These are phyloP conservation scores for Synergus gifuensis DNA, from an alignment of 2,888 invertebrate species.

Conservation along the genomic window DNA sequence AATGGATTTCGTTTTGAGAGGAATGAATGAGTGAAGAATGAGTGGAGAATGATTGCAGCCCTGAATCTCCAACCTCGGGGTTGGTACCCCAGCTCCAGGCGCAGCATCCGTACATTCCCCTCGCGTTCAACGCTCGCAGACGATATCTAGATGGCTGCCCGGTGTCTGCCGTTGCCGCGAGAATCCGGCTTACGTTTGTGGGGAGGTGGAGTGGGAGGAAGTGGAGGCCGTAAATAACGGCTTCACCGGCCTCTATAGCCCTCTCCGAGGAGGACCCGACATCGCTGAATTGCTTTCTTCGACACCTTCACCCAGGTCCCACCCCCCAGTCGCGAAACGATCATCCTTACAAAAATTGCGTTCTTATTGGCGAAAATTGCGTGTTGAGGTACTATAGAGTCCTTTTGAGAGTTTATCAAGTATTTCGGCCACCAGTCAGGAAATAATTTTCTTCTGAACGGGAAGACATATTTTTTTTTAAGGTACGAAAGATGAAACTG, in stretches of 20 bases:
- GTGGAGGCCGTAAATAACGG: slow-evolving; percentile 68
- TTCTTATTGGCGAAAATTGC: background rate
- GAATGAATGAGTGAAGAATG: slow-evolving; percentile 32
- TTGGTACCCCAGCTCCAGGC: slow-evolving; percentile 60
- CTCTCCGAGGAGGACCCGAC: slow-evolving; percentile 11
- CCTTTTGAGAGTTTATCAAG: background rate
- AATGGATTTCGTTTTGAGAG: background rate
- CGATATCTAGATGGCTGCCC: slow-evolving; percentile 67
- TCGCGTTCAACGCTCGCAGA: slow-evolving; percentile 66
- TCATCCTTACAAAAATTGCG: background rate
- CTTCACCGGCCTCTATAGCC: slow-evolving; percentile 51
- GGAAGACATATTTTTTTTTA: background rate
- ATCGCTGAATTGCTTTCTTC: slow-evolving; percentile 28
- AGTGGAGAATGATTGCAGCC: slow-evolving; percentile 54
- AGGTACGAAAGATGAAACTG: too few species aligned
- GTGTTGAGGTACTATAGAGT: background rate
- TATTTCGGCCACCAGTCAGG: background rate
- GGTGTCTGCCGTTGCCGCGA: slow-evolving; percentile 62
- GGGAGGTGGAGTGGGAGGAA: slow-evolving; percentile 55
- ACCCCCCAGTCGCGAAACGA: slow-evolving; percentile 25
- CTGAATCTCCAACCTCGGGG: slow-evolving; percentile 60
- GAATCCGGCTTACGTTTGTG: slow-evolving; percentile 62
- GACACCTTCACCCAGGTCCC: slow-evolving; percentile 24
- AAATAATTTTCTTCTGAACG: background rate
- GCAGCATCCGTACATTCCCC: slow-evolving; percentile 57